Conservation (phyloP, 2,888 invertebrate species). For the Acrobasis repandana region DNA sequence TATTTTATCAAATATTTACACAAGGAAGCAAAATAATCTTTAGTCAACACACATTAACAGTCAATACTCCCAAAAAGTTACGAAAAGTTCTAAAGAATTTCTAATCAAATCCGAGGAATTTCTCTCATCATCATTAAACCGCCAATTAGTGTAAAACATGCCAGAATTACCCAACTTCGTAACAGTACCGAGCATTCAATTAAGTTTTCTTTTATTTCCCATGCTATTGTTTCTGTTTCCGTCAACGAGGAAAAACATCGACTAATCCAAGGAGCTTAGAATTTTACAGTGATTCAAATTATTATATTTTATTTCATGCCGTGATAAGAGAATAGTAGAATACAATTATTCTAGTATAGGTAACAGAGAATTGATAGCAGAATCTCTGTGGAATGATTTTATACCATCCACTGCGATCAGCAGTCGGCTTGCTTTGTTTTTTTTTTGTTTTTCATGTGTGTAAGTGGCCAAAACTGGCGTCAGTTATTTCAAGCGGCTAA, state of each 20-base stretch:
- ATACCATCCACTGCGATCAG: no score
- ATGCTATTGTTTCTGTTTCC: slow-evolving; percentile 63
- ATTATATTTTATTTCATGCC: no score
- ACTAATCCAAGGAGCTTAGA: background rate
- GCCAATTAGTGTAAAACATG: slow-evolving; percentile 35
- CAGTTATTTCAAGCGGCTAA: no score
- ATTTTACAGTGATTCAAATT: background rate
- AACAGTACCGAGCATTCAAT: slow-evolving; percentile 56
- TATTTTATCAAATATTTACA: background rate
- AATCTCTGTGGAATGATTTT: no score
- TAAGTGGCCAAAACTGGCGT: no score
- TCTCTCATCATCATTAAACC: slow-evolving; percentile 12
- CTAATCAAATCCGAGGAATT: slow-evolving; percentile 2
- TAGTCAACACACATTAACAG: background rate
- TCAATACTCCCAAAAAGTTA: background rate
- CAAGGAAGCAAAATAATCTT: background rate
- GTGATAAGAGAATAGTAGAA: no score
- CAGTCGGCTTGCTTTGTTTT: no score
- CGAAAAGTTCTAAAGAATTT: slow-evolving; percentile 3
- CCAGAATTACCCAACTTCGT: slow-evolving; percentile 48
- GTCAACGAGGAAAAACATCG: slow-evolving; percentile 52
- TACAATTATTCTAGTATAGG: no score
- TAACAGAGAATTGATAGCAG: no score
- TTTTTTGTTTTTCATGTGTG: no score
- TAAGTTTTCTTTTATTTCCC: slow-evolving; percentile 59